These are phyloP conservation scores for Dolichopus griseipennis DNA, from an alignment of 2,888 invertebrate genomes.

Conservation along the genomic window DNA sequence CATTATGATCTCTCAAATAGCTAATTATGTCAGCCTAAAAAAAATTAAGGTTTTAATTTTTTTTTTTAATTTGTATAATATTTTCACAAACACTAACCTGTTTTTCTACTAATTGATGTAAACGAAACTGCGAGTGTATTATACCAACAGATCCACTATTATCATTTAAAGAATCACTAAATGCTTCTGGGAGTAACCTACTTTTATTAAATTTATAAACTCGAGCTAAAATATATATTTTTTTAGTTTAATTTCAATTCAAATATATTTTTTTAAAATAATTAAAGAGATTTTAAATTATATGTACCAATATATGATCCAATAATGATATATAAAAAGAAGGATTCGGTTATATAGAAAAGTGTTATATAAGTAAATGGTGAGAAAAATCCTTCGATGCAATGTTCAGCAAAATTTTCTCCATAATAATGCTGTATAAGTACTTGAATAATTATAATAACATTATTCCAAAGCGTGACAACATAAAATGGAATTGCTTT, in stretches of 20 bases:
- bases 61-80: too few relatives aligned
- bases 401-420: slow-evolving; percentile 46
- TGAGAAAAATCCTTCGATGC: slow-evolving; percentile 44
- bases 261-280: slow-evolving; percentile 8
- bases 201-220: slow-evolving; percentile 53
- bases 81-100: slow-evolving; percentile 40
- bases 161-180: slow-evolving; percentile 43
- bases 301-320: slow-evolving; percentile 48
- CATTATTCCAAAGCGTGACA: slow-evolving; percentile 54
- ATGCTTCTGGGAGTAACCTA: slow-evolving; percentile 54
- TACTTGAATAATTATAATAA: slow-evolving; percentile 49
- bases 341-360: slow-evolving; percentile 46
- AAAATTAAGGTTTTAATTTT: background rate
- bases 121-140: slow-evolving; percentile 45
- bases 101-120: slow-evolving; percentile 55
- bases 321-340: slow-evolving; percentile 46
- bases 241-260: too few relatives aligned
- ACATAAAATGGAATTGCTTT: slow-evolving; percentile 54
- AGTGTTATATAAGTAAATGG: slow-evolving; percentile 53
- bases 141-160: slow-evolving; percentile 38
- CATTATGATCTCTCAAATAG: slow-evolving; percentile 59
- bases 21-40: slow-evolving; percentile 56
- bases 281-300: background rate
- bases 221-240: slow-evolving; percentile 41
- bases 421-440: slow-evolving; percentile 51